These are phyloP conservation scores for Eumerus sabulonum DNA, from an alignment of 2,888 invertebrate genomes.

Conservation along the genomic window DNA sequence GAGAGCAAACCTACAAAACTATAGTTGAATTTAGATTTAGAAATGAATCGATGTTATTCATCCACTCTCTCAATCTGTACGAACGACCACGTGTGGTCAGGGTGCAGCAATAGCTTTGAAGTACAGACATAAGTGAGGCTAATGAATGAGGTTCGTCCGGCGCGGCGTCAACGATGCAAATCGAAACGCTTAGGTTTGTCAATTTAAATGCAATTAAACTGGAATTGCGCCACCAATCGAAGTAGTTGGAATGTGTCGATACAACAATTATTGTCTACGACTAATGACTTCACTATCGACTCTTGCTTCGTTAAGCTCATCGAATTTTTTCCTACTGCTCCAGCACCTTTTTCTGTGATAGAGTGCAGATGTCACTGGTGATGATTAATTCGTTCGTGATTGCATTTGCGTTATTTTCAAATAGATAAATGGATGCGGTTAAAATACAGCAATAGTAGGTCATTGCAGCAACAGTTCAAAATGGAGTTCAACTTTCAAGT, in stretches of 20 bases:
- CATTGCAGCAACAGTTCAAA: too few species aligned
- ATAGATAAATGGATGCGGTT: too few species aligned
- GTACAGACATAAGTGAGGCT: too few species aligned
- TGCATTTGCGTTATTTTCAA: not conserved
- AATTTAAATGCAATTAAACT: conserved; percentile 49
- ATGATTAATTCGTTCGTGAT: conserved; percentile 37
- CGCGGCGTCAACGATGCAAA: not conserved
- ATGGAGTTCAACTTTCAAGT: too few species aligned
- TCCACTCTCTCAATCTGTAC: too few species aligned
- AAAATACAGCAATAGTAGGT: too few species aligned
- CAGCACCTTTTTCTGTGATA: conserved; percentile 5
- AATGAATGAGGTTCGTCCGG: too few species aligned
- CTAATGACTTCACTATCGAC: conserved; percentile 48
- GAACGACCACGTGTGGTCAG: too few species aligned
- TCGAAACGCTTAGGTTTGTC: conserved; percentile 25
- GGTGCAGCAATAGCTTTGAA: too few species aligned
- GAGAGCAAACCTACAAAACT: not conserved
- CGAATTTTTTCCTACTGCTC: not conserved
- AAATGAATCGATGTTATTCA: too few species aligned
- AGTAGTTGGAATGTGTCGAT: conserved; percentile 18
- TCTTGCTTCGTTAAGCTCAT: conserved; percentile 1
- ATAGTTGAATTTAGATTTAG: too few species aligned
- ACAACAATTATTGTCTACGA: conserved; percentile 6
- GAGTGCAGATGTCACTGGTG: conserved; percentile 31
- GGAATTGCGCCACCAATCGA: not conserved